Conservation (phyloP, 2,888 invertebrate species). For the Acanthosepion esculentum region DNA sequence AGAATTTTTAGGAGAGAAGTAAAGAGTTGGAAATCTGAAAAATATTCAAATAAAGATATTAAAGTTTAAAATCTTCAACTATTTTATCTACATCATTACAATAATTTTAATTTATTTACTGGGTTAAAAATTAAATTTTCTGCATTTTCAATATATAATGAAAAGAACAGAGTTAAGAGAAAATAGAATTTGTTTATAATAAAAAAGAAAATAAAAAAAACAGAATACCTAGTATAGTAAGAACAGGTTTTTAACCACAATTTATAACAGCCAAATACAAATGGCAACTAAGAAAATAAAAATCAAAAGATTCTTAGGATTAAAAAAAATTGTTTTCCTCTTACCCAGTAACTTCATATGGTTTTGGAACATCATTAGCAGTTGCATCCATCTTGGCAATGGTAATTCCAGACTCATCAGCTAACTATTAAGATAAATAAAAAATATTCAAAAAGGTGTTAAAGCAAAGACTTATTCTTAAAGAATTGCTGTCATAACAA, state of each 20-base stretch:
- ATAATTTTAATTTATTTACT: too few species aligned
- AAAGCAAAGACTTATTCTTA: neutral
- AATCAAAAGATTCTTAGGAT: neutral
- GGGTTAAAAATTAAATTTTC: too few species aligned
- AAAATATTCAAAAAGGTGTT: neutral
- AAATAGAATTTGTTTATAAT: too few species aligned
- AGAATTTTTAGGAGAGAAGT: slow-evolving; percentile 90
- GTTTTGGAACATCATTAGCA: slow-evolving; percentile 95
- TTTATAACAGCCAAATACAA: too few species aligned
- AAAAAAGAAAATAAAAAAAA: too few species aligned
- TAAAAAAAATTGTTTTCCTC: slow-evolving; percentile 50
- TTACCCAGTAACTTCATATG: slow-evolving; percentile 90
- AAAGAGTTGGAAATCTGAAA: slow-evolving; percentile 92
- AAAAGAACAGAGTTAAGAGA: too few species aligned
- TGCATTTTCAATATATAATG: too few species aligned
- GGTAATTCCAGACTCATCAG: slow-evolving; percentile 85
- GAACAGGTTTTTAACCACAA: too few species aligned
- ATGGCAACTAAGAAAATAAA: neutral
- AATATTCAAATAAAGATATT: slow-evolving; percentile 36
- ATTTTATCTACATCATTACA: too few species aligned
- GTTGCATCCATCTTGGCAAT: slow-evolving; percentile 99
- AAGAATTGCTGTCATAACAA: neutral
- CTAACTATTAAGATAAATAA: slow-evolving; percentile 78
- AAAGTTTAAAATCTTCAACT: neutral
- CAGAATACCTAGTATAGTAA: too few species aligned